These are phyloP conservation scores for Onychostruthus taczanowskii DNA, from an alignment of 2,113 vertebrate genomes.

Conservation along the genomic window DNA sequence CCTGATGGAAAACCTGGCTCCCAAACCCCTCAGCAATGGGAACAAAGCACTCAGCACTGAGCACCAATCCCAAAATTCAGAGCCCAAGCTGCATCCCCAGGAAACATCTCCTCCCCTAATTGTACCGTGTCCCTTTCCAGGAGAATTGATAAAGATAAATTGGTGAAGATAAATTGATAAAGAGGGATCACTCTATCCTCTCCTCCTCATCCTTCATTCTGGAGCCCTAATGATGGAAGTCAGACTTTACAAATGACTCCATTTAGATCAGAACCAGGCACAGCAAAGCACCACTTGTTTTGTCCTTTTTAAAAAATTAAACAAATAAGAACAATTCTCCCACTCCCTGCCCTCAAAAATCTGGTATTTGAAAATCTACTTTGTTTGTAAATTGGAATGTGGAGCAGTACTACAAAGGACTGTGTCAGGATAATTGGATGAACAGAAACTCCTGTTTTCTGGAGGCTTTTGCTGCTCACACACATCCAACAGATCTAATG, in stretches of 20 bases:
- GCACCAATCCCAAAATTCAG: neutral
- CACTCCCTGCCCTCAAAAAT: neutral
- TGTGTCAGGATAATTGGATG: constrained; percentile 17
- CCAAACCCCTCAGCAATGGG: neutral
- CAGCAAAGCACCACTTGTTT: neutral
- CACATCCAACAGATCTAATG: neutral
- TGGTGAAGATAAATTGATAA: neutral
- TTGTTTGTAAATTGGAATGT: neutral
- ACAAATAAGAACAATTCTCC: neutral
- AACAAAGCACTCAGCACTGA: neutral
- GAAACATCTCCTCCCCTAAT: neutral
- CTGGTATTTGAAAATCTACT: neutral
- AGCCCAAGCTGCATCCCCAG: neutral
- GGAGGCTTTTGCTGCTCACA: neutral
- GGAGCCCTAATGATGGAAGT: neutral
- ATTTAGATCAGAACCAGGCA: neutral
- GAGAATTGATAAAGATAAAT: neutral
- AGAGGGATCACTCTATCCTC: neutral
- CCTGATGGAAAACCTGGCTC: neutral
- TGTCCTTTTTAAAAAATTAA: neutral
- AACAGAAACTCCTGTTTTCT: constrained; percentile 26
- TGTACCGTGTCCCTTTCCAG: neutral
- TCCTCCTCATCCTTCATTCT: neutral
- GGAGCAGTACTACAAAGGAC: neutral
- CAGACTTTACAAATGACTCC: neutral